phyloP scores from a whole-genome alignment of 2,113 vertebrate species.

The Daphoenositta chrysoptera region DNA sequence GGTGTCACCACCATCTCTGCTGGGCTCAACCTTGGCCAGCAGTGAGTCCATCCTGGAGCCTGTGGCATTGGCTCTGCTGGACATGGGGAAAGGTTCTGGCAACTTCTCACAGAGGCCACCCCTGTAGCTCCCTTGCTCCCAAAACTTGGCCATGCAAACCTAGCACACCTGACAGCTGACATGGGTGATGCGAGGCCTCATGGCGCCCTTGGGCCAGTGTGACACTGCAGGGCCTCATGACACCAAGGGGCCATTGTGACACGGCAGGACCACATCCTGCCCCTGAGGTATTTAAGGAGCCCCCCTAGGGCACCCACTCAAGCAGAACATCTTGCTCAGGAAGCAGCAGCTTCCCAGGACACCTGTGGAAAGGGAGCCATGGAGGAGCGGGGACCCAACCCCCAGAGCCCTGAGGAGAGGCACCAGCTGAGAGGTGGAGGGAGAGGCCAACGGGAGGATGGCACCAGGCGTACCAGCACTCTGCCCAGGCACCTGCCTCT shows the following conservation, averaged over 20 bases:
- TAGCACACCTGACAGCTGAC: background rate
- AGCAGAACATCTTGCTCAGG: background rate
- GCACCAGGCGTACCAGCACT: background rate
- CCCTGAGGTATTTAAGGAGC: background rate
- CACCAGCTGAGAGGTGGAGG: background rate
- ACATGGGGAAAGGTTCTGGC: background rate
- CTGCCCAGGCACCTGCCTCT: background rate
- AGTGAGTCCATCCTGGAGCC: background rate
- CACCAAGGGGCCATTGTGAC: background rate
- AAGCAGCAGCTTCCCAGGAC: background rate
- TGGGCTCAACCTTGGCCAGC: background rate
- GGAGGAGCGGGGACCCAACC: background rate
- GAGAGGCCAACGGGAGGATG: background rate
- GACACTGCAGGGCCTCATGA: background rate
- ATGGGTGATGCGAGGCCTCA: no score
- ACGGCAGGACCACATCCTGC: background rate
- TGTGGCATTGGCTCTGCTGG: fast-evolving
- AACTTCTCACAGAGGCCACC: background rate
- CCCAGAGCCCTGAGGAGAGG: background rate
- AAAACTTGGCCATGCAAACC: background rate
- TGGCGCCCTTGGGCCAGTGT: background rate
- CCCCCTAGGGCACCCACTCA: background rate
- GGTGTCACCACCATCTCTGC: background rate
- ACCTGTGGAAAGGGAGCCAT: background rate
- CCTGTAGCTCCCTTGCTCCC: background rate